These are phyloP conservation scores for Drosophila mimica DNA, from an alignment of 2,888 invertebrate genomes.

Conservation along the genomic window DNA sequence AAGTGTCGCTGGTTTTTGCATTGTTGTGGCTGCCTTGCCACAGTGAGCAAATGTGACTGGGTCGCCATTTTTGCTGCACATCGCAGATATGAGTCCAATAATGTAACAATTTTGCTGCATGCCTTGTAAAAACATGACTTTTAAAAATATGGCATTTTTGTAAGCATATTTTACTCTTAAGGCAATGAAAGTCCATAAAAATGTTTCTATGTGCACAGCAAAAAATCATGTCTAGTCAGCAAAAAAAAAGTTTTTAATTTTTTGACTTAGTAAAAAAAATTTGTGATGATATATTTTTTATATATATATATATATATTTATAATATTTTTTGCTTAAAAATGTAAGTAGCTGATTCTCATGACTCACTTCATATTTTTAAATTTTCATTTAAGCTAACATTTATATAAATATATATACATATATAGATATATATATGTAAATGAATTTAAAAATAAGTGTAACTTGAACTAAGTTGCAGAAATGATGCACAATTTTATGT, in stretches of 20 bases:
- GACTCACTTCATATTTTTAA: background rate
- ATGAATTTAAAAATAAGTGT: background rate
- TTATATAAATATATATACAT: background rate
- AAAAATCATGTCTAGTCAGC: background rate
- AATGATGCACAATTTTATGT: background rate
- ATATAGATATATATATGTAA: background rate
- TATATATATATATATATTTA: too few relatives aligned
- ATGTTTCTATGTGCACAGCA: background rate
- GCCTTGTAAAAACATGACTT: background rate
- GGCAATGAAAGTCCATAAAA: background rate
- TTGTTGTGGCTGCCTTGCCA: conserved; percentile 43
- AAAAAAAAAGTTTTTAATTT: background rate
- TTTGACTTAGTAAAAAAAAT: background rate
- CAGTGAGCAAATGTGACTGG: conserved; percentile 7
- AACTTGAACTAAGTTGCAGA: background rate
- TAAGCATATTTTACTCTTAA: conserved; percentile 4
- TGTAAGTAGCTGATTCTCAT: too few relatives aligned
- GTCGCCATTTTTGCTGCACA: conserved; percentile 19
- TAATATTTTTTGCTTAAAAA: too few relatives aligned
- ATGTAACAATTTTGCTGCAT: conserved; percentile 1
- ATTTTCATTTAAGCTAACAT: background rate
- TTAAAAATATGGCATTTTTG: background rate
- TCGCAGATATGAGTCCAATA: conserved; percentile 5
- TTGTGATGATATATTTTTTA: background rate
- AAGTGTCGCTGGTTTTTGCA: conserved; percentile 39